phyloP scores from a whole-genome alignment of 1,140 invertebrate genomes.

The Aphis gossypii region DNA sequence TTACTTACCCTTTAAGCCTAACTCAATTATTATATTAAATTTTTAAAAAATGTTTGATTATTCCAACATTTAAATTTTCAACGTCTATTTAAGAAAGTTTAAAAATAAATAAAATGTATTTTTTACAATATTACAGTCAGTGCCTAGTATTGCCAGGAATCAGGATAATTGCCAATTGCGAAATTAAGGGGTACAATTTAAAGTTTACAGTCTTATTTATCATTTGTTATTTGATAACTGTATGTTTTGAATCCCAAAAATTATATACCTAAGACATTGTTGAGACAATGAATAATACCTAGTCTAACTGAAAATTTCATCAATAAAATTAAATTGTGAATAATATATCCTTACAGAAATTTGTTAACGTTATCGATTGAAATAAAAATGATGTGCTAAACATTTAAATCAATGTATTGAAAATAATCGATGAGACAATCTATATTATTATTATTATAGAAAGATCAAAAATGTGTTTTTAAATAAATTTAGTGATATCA shows the following conservation, averaged over 20 bases:
- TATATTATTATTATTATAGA: neutral
- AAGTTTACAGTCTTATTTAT: neutral
- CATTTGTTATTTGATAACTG: neutral
- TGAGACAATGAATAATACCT: neutral
- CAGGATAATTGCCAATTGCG: neutral
- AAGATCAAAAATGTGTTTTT: neutral
- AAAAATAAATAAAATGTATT: neutral
- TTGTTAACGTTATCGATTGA: neutral
- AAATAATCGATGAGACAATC: neutral
- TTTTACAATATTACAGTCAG: neutral
- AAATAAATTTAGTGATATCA: neutral
- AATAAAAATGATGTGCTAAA: neutral
- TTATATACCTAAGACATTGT: neutral
- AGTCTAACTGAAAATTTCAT: neutral
- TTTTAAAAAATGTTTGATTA: neutral
- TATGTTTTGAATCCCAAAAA: neutral
- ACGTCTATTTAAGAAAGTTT: neutral
- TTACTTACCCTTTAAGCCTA: neutral
- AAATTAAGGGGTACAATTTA: neutral
- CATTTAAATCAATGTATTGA: neutral
- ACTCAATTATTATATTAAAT: neutral
- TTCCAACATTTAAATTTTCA: neutral
- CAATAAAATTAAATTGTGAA: neutral
- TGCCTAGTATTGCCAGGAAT: neutral
- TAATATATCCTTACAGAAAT: neutral